Percentiles rank a stretch among this genome's conserved stretches.
Evolutionary conservation across 2,888 invertebrate genomes (phyloP).

Genomic region (Masnerella sp.): DNA sequence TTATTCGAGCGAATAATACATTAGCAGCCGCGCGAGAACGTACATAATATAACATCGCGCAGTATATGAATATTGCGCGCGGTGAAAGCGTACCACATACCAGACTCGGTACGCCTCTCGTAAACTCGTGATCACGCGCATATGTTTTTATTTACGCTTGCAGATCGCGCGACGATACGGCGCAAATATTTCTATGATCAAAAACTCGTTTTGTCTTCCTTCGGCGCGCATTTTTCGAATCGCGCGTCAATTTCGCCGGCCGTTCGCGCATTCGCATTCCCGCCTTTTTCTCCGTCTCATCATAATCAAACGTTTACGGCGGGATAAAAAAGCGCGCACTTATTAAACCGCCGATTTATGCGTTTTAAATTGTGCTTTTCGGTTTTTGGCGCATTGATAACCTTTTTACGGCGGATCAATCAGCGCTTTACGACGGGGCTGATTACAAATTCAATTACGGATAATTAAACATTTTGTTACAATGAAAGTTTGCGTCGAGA

Average conservation of each 20-base stretch:
- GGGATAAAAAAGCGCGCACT: no score
- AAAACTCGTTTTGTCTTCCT: constrained; percentile 47
- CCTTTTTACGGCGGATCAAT: no score
- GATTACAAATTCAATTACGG: no score
- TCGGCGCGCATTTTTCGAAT: constrained; percentile 5
- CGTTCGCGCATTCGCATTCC: no score
- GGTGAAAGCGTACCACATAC: constrained; percentile 73
- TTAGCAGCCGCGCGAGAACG: constrained; percentile 50
- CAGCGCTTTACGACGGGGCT: no score
- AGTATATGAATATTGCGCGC: constrained; percentile 70
- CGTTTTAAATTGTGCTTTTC: no score
- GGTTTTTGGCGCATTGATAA: no score
- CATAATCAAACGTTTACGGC: no score
- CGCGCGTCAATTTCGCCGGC: constrained; percentile 14
- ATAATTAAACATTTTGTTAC: no score
- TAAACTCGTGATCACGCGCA: constrained; percentile 56
- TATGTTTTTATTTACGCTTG: constrained; percentile 57
- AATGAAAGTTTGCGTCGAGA: no score
- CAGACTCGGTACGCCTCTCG: constrained; percentile 63
- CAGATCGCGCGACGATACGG: constrained; percentile 55
- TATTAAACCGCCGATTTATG: no score
- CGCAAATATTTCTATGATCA: constrained; percentile 51
- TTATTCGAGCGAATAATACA: constrained; percentile 47
- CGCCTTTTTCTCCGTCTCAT: no score
- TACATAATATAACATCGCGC: constrained; percentile 63